These are phyloP conservation scores for Drosophila mayri DNA, from an alignment of 1,140 invertebrate species.

Conservation along the genomic window DNA sequence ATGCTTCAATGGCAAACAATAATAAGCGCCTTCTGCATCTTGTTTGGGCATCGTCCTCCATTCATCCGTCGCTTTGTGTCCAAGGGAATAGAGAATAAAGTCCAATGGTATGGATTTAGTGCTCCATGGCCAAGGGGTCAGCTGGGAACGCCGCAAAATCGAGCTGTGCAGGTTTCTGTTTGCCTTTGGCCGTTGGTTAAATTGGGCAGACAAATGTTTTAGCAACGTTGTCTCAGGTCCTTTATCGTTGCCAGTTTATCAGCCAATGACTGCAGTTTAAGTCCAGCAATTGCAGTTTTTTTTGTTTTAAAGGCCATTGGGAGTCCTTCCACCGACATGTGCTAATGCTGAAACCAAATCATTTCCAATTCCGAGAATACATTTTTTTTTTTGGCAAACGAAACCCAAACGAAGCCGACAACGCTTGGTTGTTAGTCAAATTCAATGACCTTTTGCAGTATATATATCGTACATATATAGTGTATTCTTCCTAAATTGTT, in stretches of 20 bases:
- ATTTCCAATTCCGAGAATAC: slow-evolving; percentile 8
- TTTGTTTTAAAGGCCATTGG: background rate
- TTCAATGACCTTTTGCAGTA: slow-evolving; percentile 3
- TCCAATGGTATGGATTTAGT: slow-evolving; percentile 56
- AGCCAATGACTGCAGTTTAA: slow-evolving; percentile 32
- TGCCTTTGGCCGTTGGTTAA: slow-evolving; percentile 56
- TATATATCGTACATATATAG: background rate
- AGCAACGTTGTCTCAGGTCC: background rate
- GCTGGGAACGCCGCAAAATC: slow-evolving; percentile 36
- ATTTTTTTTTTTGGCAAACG: slow-evolving; percentile 17
- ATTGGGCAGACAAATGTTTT: slow-evolving; percentile 70
- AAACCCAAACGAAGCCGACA: background rate
- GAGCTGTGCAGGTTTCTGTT: slow-evolving; percentile 39
- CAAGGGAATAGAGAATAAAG: slow-evolving; percentile 41
- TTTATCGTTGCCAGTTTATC: slow-evolving; percentile 11
- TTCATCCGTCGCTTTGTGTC: slow-evolving; percentile 37
- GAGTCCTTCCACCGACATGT: slow-evolving; percentile 13
- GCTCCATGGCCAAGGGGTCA: slow-evolving; percentile 50
- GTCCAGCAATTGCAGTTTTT: slow-evolving; percentile 6
- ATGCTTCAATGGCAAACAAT: slow-evolving; percentile 71
- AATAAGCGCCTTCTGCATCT: slow-evolving; percentile 68
- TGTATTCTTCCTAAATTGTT: background rate
- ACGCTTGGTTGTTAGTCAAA: slow-evolving; percentile 14
- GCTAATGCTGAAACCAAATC: slow-evolving; percentile 14
- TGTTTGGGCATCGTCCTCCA: slow-evolving; percentile 51